A percentile compares a stretch with the other conserved stretches of the same genome.
Conservation (phyloP, 1,140 invertebrate genomes). For the Camponotus vicinus region DNA sequence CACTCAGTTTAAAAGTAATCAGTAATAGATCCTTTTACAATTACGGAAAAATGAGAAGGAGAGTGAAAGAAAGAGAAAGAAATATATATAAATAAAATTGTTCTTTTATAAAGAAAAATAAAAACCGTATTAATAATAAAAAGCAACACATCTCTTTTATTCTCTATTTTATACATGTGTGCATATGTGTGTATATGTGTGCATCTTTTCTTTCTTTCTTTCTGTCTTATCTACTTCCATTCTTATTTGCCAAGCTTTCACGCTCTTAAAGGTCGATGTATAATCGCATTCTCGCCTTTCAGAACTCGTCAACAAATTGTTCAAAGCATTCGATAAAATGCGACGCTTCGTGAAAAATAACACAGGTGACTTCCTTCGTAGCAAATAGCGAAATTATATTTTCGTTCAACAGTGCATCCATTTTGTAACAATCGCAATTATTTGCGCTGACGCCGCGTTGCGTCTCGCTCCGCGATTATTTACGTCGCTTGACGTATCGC, state of each 20-base stretch:
- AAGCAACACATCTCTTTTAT: not conserved
- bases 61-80: not conserved
- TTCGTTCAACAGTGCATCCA: slow-evolving; percentile 18
- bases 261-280: not conserved
- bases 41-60: not conserved
- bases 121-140: slow-evolving; percentile 1
- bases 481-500: slow-evolving; percentile 68
- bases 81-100: not conserved
- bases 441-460: slow-evolving; percentile 1
- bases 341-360: not conserved
- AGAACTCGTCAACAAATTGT: not conserved
- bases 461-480: slow-evolving; percentile 57
- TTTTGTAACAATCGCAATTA: slow-evolving; percentile 57
- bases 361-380: slow-evolving; percentile 17
- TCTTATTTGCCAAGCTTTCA: not conserved
- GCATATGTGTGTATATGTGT: too few relatives aligned
- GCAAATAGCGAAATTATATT: slow-evolving; percentile 54
- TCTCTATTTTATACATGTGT: not conserved
- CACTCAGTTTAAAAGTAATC: not conserved
- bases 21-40: not conserved
- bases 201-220: not conserved
- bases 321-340: slow-evolving; percentile 7
- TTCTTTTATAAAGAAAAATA: not conserved
- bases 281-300: not conserved
- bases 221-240: not conserved